phyloP scores from a whole-genome alignment of 2,888 invertebrate species.

The Acanthosepion pharaonis region DNA sequence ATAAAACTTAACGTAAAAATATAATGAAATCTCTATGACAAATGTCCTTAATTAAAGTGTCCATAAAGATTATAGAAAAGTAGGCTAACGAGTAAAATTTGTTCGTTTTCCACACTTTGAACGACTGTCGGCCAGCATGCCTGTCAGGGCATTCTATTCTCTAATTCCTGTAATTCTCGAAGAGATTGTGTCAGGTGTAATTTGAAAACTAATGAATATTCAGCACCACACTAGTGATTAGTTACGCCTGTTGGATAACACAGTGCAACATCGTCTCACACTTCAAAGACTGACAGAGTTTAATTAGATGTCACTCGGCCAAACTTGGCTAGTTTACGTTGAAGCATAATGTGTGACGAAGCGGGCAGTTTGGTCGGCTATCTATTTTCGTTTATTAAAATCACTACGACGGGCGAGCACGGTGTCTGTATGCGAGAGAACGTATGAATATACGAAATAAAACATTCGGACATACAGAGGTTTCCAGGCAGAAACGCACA shows the following conservation, averaged over 20 bases:
- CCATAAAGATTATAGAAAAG: neutral
- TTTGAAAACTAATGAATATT: slow-evolving; percentile 33
- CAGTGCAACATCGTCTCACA: neutral
- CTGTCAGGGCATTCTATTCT: neutral
- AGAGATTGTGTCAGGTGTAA: slow-evolving; percentile 33
- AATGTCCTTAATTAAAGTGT: too few relatives aligned
- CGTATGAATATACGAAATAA: too few relatives aligned
- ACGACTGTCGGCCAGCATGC: neutral
- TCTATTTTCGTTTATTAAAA: too few relatives aligned
- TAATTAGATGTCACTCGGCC: neutral
- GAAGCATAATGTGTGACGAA: too few relatives aligned
- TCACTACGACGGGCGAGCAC: too few relatives aligned
- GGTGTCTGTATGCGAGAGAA: too few relatives aligned
- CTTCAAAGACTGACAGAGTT: slow-evolving; percentile 4
- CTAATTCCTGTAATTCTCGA: neutral
- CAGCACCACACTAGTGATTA: neutral
- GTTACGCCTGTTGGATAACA: neutral
- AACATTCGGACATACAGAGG: too few relatives aligned
- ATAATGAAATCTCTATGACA: too few relatives aligned
- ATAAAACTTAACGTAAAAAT: too few relatives aligned
- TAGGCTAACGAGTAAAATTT: neutral
- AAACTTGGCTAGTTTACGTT: slow-evolving; percentile 4
- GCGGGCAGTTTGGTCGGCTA: too few relatives aligned
- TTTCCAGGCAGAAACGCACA: too few relatives aligned
- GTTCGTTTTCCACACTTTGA: neutral